Conservation (phyloP, 2,113 vertebrate species). For the Cyphomyrus plagiostoma region DNA sequence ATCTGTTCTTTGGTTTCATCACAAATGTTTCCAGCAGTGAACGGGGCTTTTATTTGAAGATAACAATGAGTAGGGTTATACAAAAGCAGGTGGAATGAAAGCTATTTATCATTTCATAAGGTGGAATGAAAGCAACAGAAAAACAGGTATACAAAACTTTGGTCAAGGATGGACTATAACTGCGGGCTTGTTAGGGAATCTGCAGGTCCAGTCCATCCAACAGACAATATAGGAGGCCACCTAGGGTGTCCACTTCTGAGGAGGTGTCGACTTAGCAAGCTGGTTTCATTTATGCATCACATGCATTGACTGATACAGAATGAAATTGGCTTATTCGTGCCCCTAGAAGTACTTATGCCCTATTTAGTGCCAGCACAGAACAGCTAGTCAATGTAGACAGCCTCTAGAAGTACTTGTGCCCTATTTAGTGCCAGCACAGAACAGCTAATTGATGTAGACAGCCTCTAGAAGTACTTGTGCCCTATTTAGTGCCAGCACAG, state of each 20-base stretch:
- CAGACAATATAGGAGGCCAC: not conserved
- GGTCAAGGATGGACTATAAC: not conserved
- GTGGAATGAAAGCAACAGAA: not conserved
- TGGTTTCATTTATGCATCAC: not conserved
- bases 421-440: not conserved
- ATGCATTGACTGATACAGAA: not conserved
- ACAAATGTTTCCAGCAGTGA: not conserved
- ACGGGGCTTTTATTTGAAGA: not conserved
- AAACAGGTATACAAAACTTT: not conserved
- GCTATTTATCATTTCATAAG: too few relatives aligned
- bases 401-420: not conserved
- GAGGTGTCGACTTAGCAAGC: not conserved
- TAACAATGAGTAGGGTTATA: not conserved
- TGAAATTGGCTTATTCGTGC: not conserved
- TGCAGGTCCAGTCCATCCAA: not conserved
- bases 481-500: too few relatives aligned
- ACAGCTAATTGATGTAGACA: not conserved
- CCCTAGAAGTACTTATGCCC: not conserved
- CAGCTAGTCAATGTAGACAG: not conserved
- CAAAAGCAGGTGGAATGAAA: not conserved
- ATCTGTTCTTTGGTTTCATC: not conserved
- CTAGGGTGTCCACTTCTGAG: not conserved
- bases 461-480: not conserved
- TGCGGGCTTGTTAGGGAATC: not conserved
- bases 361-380: not conserved